phyloP scores from a whole-genome alignment of 1,140 invertebrate species.

The Scaptomyza montana region DNA sequence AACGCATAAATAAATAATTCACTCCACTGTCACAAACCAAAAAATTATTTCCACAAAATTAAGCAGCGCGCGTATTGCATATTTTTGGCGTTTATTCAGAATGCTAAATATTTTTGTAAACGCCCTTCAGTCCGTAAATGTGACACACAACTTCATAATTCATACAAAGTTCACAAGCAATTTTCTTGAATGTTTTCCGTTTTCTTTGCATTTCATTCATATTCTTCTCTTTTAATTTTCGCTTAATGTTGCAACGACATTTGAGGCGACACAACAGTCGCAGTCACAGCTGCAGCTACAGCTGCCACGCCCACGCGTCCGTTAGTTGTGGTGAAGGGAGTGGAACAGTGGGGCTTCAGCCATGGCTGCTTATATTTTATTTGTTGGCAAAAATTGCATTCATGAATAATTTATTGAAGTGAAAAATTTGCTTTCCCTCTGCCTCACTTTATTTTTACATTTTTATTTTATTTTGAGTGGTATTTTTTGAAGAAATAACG shows the following conservation, averaged over 20 bases:
- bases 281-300: slow-evolving; percentile 33
- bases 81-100: slow-evolving; percentile 14
- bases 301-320: slow-evolving; percentile 33
- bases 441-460: slow-evolving; percentile 22
- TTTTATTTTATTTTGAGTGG: slow-evolving; percentile 21
- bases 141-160: slow-evolving; percentile 63
- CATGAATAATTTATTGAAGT: slow-evolving; percentile 81
- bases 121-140: background rate
- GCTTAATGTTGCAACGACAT: slow-evolving; percentile 67
- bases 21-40: background rate
- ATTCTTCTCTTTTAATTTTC: slow-evolving; percentile 62
- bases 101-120: slow-evolving; percentile 34
- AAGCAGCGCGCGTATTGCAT: slow-evolving; percentile 39
- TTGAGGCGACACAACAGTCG: slow-evolving; percentile 56
- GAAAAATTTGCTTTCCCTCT: slow-evolving; percentile 65
- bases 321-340: background rate
- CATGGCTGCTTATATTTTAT: slow-evolving; percentile 76
- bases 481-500: slow-evolving; percentile 30
- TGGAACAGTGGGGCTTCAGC: background rate
- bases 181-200: slow-evolving; percentile 36
- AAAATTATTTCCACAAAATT: slow-evolving; percentile 59
- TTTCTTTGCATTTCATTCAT: slow-evolving; percentile 15
- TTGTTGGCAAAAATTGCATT: slow-evolving; percentile 81
- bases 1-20: slow-evolving; percentile 22
- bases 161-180: slow-evolving; percentile 51